Conservation (phyloP, 2,888 invertebrate genomes). For the Archips crataeganus region DNA sequence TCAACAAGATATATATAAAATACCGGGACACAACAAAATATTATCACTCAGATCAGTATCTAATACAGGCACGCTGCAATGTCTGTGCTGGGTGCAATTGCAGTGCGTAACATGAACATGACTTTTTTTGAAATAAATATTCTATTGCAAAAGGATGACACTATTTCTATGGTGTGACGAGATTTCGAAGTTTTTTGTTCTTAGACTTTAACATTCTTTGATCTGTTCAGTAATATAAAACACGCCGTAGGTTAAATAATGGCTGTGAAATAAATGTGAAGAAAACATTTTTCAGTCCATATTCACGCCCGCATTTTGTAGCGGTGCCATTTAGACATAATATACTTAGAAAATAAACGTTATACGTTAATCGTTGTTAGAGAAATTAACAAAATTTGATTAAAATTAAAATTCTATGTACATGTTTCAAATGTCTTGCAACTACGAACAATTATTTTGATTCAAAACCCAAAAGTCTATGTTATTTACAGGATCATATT, state of each 20-base stretch:
- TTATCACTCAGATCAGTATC: too few relatives aligned
- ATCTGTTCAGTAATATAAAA: conserved; percentile 34
- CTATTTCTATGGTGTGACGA: too few relatives aligned
- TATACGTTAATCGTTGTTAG: conserved; percentile 15
- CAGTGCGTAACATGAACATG: too few relatives aligned
- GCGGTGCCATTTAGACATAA: conserved; percentile 39
- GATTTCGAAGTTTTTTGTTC: neutral
- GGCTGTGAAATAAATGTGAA: conserved; percentile 80
- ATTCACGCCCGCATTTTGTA: conserved; percentile 48
- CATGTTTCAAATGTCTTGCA: neutral
- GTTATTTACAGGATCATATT: conserved; percentile 1
- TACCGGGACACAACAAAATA: neutral
- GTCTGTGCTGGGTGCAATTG: too few relatives aligned
- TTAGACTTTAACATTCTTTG: conserved; percentile 15
- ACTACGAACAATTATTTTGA: neutral
- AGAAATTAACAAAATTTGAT: neutral
- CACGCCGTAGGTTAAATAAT: conserved; percentile 70
- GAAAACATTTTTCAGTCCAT: conserved; percentile 67
- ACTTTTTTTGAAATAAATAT: too few relatives aligned
- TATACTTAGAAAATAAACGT: conserved; percentile 12
- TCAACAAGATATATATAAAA: neutral
- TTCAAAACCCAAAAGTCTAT: neutral
- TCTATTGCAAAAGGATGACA: too few relatives aligned
- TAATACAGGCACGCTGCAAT: too few relatives aligned
- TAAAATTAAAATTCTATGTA: conserved; percentile 1